Evolutionary conservation across 2,797 vertebrate species (phyloP).

Genomic region (Hydrocynus forskahlii): DNA sequence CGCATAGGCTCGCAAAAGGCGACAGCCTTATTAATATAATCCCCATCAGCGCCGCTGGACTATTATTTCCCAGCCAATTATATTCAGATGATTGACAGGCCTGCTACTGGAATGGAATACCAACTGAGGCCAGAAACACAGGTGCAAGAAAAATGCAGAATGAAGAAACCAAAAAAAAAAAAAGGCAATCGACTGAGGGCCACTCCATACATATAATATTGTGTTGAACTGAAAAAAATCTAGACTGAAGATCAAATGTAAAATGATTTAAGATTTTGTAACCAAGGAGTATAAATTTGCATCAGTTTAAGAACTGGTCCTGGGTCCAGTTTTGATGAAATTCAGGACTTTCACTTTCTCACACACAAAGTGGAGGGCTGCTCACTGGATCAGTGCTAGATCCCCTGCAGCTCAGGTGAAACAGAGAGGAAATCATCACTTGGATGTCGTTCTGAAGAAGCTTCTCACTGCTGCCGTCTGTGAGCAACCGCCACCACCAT

Average conservation of each 20-base stretch:
- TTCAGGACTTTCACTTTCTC: background rate
- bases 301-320: background rate
- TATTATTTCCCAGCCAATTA: constrained; percentile 58
- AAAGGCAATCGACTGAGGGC: background rate
- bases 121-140: constrained; percentile 16
- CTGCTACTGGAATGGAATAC: constrained; percentile 34
- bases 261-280: background rate
- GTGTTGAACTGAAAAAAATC: no score
- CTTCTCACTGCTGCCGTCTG: constrained; percentile 34
- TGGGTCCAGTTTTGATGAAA: background rate
- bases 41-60: constrained; percentile 41
- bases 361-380: background rate
- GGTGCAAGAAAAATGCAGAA: background rate
- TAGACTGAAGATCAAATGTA: background rate
- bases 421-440: background rate
- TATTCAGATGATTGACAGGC: constrained; percentile 53
- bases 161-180: background rate
- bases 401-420: background rate
- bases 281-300: background rate
- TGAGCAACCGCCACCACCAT: constrained; percentile 40
- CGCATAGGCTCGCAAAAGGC: constrained; percentile 2
- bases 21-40: constrained; percentile 47
- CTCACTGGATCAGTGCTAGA: background rate
- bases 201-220: background rate
- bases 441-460: constrained; percentile 10